phyloP scores from a whole-genome alignment of 2,888 invertebrate genomes.

The Melitaea athalia region DNA sequence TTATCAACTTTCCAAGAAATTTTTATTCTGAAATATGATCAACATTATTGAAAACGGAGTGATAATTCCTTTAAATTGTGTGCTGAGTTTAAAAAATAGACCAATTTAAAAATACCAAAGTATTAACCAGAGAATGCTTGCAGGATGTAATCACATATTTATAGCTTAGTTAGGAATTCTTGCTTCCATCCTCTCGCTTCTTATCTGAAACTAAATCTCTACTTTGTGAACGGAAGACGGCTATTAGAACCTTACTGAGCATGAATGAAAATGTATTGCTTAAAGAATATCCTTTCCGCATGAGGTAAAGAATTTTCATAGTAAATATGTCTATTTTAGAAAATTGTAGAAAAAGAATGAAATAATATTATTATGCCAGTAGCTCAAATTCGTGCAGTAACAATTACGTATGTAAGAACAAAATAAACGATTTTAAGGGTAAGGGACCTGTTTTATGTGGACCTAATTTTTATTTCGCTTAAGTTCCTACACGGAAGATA shows the following conservation, averaged over 20 bases:
- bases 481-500: too few species aligned
- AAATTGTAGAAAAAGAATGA: not conserved
- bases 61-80: constrained; percentile 10
- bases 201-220: constrained; percentile 45
- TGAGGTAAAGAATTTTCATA: not conserved
- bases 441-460: too few species aligned
- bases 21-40: not conserved
- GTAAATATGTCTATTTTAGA: not conserved
- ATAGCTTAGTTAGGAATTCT: constrained; percentile 39
- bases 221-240: constrained; percentile 39
- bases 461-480: too few species aligned
- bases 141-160: constrained; percentile 42
- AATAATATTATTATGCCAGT: too few species aligned
- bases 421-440: too few species aligned
- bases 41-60: constrained; percentile 6
- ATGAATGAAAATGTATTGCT: constrained; percentile 41
- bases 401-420: too few species aligned
- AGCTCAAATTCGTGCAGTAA: too few species aligned
- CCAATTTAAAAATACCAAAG: constrained; percentile 29
- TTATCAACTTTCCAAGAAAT: too few species aligned
- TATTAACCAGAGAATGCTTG: constrained; percentile 34
- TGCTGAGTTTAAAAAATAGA: constrained; percentile 21
- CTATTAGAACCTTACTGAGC: constrained; percentile 42
- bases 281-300: constrained; percentile 8
- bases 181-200: constrained; percentile 38